Evolutionary conservation across 1,140 invertebrate genomes (phyloP).

Genomic region (Scaptomyza pallida): DNA sequence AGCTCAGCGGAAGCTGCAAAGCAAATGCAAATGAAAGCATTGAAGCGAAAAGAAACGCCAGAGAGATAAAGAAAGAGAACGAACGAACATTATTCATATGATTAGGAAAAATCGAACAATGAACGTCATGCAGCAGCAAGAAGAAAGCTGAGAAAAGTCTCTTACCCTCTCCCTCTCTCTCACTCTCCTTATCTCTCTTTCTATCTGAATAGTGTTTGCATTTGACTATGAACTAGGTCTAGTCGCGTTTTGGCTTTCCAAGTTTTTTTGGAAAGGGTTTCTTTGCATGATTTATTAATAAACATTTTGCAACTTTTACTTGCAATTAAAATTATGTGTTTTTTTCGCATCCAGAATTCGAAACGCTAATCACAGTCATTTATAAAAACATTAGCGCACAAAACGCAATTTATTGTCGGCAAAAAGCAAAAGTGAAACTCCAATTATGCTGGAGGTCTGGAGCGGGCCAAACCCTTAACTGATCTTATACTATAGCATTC

Average conservation of each 20-base stretch:
- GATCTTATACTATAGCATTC: conserved; percentile 14
- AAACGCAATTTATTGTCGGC: conserved; percentile 7
- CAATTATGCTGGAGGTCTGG: neutral
- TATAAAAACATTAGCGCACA: conserved; percentile 34
- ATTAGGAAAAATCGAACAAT: conserved; percentile 82
- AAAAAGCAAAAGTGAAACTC: conserved; percentile 4
- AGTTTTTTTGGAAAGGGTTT: conserved; percentile 69
- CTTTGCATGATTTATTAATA: conserved; percentile 69
- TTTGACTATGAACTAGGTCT: conserved; percentile 10
- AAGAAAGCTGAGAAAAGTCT: conserved; percentile 46
- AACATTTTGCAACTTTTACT: conserved; percentile 57
- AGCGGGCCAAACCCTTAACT: conserved; percentile 5
- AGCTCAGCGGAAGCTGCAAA: conserved; percentile 58
- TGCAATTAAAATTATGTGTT: conserved; percentile 51
- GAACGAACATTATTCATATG: conserved; percentile 67
- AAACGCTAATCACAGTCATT: conserved; percentile 69
- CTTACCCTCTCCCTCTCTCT: neutral
- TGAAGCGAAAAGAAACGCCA: conserved; percentile 61
- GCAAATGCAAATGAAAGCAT: conserved; percentile 80
- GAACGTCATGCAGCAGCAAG: conserved; percentile 15
- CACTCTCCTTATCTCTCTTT: neutral
- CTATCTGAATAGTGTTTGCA: conserved; percentile 2
- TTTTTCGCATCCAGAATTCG: neutral
- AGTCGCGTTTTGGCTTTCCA: conserved; percentile 60
- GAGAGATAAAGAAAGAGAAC: conserved; percentile 5